A percentile compares a stretch with the other conserved stretches of the same genome.
Conservation (phyloP, 2,113 vertebrate species). For the Poecilia latipinna region DNA sequence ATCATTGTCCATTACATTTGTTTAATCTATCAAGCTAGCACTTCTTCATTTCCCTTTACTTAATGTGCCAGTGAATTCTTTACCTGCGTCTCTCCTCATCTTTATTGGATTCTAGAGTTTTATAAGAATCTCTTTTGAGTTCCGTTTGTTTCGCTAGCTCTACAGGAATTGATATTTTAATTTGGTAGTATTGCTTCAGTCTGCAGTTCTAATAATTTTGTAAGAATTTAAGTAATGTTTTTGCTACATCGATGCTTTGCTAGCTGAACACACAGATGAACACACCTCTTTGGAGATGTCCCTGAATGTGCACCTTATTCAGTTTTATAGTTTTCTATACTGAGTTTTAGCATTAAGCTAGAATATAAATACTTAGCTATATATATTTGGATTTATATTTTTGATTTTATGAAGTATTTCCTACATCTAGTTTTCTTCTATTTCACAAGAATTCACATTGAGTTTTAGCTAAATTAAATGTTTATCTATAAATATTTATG, state of each 20-base stretch:
- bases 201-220: background rate
- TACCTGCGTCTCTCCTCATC: no score
- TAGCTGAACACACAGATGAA: no score
- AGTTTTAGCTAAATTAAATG: background rate
- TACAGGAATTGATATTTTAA: background rate
- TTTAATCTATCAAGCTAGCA: background rate
- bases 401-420: background rate
- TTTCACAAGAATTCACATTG: background rate
- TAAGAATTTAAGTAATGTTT: background rate
- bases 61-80: background rate
- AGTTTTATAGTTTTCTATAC: background rate
- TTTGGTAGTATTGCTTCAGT: background rate
- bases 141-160: background rate
- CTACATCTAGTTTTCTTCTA: background rate
- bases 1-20: background rate
- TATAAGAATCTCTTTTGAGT: background rate
- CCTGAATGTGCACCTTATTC: background rate
- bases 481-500: background rate
- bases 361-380: background rate
- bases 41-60: background rate
- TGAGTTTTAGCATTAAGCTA: no score
- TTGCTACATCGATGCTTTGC: no score
- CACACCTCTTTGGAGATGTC: background rate
- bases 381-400: background rate
- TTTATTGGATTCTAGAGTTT: background rate